Evolutionary conservation across 2,888 invertebrate species (phyloP).

Genomic region (Drosophila yooni): DNA sequence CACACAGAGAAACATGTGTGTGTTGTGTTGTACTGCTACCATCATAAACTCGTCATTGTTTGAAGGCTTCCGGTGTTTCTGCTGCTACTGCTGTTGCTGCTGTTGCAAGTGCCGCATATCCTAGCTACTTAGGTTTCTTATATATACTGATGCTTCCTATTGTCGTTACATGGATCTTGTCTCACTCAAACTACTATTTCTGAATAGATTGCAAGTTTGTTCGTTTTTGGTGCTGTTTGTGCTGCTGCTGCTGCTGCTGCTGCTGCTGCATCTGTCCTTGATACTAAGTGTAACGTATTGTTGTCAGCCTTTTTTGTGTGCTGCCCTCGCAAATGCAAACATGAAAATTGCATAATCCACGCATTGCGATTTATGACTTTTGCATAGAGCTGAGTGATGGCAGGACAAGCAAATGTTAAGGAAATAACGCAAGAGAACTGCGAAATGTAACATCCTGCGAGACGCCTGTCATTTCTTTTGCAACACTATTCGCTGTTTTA

Average conservation of each 20-base stretch:
- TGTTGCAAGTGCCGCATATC: conserved; percentile 56
- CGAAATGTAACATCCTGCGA: conserved; percentile 56
- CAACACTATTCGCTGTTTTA: conserved; percentile 51
- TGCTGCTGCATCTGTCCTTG: conserved; percentile 33
- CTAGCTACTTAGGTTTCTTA: conserved; percentile 68
- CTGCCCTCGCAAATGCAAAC: conserved; percentile 65
- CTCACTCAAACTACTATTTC: conserved; percentile 13
- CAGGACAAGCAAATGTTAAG: conserved; percentile 75
- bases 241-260: conserved; percentile 24
- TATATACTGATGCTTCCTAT: conserved; percentile 58
- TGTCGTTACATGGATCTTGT: conserved; percentile 33
- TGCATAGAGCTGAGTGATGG: conserved; percentile 72
- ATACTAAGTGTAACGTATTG: conserved; percentile 70
- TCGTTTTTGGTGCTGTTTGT: conserved; percentile 11
- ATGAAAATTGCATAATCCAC: conserved; percentile 82
- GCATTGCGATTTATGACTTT: conserved; percentile 82
- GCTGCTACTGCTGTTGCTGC: conserved; percentile 23
- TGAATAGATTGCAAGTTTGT: conserved; percentile 62
- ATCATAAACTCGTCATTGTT: conserved; percentile 64
- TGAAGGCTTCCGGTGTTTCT: conserved; percentile 71
- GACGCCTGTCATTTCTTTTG: conserved; percentile 62
- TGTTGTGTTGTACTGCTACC: conserved; percentile 41
- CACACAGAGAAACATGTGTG: conserved; percentile 1
- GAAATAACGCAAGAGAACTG: conserved; percentile 64
- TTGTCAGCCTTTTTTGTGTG: conserved; percentile 67